Percentiles rank a stretch among this genome's conserved stretches.
Evolutionary conservation across 2,113 vertebrate genomes (phyloP).

Genomic region (Ardeotis arabs): DNA sequence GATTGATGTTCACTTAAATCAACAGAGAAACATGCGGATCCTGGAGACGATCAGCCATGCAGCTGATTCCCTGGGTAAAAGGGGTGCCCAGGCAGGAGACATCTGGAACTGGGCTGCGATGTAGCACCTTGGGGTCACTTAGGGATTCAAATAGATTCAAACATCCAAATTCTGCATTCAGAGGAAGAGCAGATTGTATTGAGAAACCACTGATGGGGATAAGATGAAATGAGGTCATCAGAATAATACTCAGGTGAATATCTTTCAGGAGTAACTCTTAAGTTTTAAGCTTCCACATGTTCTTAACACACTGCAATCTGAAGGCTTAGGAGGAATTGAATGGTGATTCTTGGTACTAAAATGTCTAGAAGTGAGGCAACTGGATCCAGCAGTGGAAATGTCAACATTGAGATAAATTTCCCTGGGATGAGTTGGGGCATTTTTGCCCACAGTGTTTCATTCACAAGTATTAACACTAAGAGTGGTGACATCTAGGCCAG

Average conservation of each 20-base stretch:
- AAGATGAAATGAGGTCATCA: background rate
- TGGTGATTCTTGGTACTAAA: background rate
- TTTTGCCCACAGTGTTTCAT: background rate
- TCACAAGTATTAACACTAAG: background rate
- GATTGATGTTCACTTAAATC: background rate
- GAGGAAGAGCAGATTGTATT: background rate
- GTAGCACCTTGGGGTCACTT: background rate
- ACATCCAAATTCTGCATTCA: background rate
- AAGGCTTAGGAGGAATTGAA: background rate
- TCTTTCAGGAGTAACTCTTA: background rate
- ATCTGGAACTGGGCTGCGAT: background rate
- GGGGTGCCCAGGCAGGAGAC: background rate
- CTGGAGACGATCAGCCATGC: fast-evolving
- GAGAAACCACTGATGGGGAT: background rate
- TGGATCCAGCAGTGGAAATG: background rate
- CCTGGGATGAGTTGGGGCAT: background rate
- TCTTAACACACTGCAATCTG: background rate
- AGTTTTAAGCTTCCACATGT: background rate
- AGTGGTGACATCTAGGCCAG: background rate
- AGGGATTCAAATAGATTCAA: background rate
- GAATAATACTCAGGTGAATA: background rate
- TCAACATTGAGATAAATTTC: background rate
- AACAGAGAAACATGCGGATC: fast-evolving
- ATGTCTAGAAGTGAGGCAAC: background rate
- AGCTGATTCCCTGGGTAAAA: background rate